Conservation (phyloP, 2,113 vertebrate species). For the Isichthys henryi region DNA sequence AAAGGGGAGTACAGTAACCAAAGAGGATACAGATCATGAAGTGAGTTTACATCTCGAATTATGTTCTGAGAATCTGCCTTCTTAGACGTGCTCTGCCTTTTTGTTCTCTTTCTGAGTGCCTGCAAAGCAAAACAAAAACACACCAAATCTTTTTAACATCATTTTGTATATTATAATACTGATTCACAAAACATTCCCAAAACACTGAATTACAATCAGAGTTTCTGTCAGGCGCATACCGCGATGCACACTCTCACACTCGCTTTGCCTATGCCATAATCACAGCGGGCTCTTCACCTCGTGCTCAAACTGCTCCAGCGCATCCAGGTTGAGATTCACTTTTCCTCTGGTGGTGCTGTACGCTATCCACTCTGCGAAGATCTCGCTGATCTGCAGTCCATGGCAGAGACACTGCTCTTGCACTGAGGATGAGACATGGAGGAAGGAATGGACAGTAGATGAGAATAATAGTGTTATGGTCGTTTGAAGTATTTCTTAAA, state of each 20-base stretch:
- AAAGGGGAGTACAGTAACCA: neutral
- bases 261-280: neutral
- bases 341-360: constrained; percentile 60
- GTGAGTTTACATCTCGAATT: constrained; percentile 56
- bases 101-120: constrained; percentile 62
- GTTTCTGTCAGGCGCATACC: neutral
- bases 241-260: neutral
- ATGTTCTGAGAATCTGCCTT: constrained; percentile 45
- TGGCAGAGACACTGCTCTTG: constrained; percentile 70
- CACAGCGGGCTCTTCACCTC: constrained; percentile 57
- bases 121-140: constrained; percentile 31
- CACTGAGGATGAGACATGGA: constrained; percentile 54
- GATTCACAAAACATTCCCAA: neutral
- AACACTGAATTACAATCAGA: neutral
- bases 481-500: neutral
- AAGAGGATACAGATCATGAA: constrained; percentile 79
- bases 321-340: constrained; percentile 45
- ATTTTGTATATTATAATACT: neutral
- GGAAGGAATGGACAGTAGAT: neutral
- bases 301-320: constrained; percentile 70
- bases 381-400: constrained; percentile 48
- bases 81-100: constrained; percentile 31
- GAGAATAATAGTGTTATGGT: neutral
- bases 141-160: neutral
- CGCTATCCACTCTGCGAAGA: constrained; percentile 74